Base-by-base conservation (phyloP, 2,888 invertebrate species). In the Chymomyza procnemis region DNA sequence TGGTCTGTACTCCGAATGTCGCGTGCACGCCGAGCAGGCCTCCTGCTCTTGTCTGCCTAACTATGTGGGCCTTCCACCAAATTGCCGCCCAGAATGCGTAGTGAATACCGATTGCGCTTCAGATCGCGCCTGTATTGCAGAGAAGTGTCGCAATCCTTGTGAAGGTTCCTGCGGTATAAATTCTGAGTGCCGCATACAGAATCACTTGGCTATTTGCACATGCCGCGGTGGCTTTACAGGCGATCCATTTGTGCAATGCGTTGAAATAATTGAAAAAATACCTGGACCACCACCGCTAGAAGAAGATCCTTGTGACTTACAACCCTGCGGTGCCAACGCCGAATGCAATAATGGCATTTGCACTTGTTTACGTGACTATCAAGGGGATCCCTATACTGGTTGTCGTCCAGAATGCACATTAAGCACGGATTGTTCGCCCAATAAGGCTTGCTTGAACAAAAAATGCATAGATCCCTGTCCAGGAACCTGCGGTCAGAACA, bases 381-480 rank as follows among this genome's bases (percentile, higher is more conserved):
- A 93, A 22, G 95, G 95, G 57, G 94, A 95, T 90, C 94, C 94
- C 6, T 95, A 95, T 88, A 92, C 89, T 0, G 82, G 84, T 6
- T 96, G 96, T 89, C 93, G 95, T 87, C 95, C 95, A 41, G 95
- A 95, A 90, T 95, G 95, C 87, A 92, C 94, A 19, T 92, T 94
- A 47, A 95, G 95, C 88, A 93, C 94, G 1, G 96, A 95, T 89
- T 96, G 96, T 89, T 89, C 93, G 8, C 88, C 92, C 30, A 93
- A 94, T 78, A 93, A 92, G 88, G 95, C 95, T 34, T 95, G 94
- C 88, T 90, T 94, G 59, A 93, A 93, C 82, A 92, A 93, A 72
- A 95, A 94, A 91, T 96, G 96, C 90, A 90, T 91, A 8, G 94
- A 95, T 88, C 95, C 95, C 30, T 96, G 95, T 78, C 92, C 93